phyloP scores from a whole-genome alignment of 2,888 invertebrate genomes.

The Drosophila bunnanda region DNA sequence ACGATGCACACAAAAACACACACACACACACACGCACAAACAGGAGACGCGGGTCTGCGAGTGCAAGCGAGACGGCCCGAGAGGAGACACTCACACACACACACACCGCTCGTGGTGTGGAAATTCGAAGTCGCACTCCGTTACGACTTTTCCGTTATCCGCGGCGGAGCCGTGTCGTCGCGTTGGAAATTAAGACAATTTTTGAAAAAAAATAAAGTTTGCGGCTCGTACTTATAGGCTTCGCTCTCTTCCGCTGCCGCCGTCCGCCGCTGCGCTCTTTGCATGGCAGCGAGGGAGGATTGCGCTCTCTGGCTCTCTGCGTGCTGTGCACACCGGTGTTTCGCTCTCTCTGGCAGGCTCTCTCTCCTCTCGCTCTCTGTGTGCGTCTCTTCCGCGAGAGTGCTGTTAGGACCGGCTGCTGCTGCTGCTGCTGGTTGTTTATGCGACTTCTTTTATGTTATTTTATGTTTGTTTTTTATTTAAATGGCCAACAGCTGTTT shows the following conservation, averaged over 20 bases:
- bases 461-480: not conserved
- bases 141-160: slow-evolving; percentile 15
- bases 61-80: slow-evolving; percentile 11
- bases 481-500: slow-evolving; percentile 58
- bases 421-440: not conserved
- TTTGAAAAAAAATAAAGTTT: slow-evolving; percentile 16
- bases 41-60: slow-evolving; percentile 8
- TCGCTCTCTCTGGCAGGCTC: not conserved
- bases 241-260: slow-evolving; percentile 7
- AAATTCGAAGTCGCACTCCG: slow-evolving; percentile 13
- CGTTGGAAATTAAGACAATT: slow-evolving; percentile 10
- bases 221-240: slow-evolving; percentile 17
- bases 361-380: not conserved
- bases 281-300: slow-evolving; percentile 1
- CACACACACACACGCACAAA: slow-evolving; percentile 1
- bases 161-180: slow-evolving; percentile 14
- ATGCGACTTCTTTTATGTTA: not conserved
- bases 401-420: slow-evolving; percentile 3
- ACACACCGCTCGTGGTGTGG: slow-evolving; percentile 4
- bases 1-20: slow-evolving; percentile 6
- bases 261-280: not conserved
- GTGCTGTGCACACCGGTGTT: slow-evolving; percentile 1
- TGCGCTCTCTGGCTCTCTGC: not conserved
- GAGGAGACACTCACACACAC: not conserved
- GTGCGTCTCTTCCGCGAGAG: not conserved